Evolutionary conservation across 2,888 invertebrate species (phyloP).

Genomic region (Archaeoteleia sp.): DNA sequence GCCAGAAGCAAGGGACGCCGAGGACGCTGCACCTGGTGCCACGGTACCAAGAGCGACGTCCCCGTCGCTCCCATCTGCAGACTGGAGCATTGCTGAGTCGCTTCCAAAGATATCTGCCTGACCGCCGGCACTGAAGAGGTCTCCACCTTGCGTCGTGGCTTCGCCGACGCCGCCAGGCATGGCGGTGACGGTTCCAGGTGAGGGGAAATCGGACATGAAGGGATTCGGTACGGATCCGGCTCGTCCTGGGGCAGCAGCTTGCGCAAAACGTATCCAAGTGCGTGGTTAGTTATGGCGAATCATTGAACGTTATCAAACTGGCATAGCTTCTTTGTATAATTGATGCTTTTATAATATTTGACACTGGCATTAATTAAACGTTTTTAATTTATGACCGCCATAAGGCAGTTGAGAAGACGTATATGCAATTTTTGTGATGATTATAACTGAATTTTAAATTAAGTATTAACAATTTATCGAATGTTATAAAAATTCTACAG

Average conservation of each 20-base stretch:
- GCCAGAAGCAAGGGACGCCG: constrained; percentile 58
- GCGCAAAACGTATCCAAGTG: constrained; percentile 72
- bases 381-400: neutral
- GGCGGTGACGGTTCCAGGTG: constrained; percentile 40
- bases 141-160: constrained; percentile 60
- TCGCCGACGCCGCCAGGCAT: constrained; percentile 50
- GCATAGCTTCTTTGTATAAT: constrained; percentile 1
- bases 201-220: constrained; percentile 78
- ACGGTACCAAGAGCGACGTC: constrained; percentile 56
- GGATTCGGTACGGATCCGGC: constrained; percentile 78
- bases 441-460: too few relatives aligned
- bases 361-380: too few relatives aligned
- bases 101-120: constrained; percentile 72
- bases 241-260: constrained; percentile 77
- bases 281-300: constrained; percentile 17
- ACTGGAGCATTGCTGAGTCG: constrained; percentile 68
- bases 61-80: constrained; percentile 61
- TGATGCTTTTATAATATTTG: neutral
- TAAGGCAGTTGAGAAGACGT: too few relatives aligned
- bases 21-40: constrained; percentile 60
- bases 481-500: too few relatives aligned
- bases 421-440: too few relatives aligned
- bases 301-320: neutral
- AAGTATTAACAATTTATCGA: too few relatives aligned
- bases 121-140: constrained; percentile 70